Evolutionary conservation across 2,797 vertebrate species (phyloP).

Genomic region (Falco cherrug): DNA sequence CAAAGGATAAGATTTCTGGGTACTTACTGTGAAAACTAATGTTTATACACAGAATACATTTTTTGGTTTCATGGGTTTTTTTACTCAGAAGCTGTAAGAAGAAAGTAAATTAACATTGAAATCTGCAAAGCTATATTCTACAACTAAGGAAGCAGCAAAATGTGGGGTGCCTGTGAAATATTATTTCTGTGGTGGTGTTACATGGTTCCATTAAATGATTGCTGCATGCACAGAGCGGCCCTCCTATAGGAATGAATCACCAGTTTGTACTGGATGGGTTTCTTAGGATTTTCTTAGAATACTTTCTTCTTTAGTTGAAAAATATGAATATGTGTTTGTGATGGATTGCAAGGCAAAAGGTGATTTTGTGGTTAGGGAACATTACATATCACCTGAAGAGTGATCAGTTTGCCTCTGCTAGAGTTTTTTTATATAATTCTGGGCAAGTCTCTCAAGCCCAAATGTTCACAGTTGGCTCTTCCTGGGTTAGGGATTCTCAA

Average conservation of each 20-base stretch:
- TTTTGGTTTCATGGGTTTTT: fast-evolving
- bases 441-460: not conserved
- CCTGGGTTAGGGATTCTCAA: not conserved
- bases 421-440: not conserved
- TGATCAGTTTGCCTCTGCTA: not conserved
- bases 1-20: not conserved
- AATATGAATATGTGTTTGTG: not conserved
- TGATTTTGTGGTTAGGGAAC: not conserved
- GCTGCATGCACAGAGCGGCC: not conserved
- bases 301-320: not conserved
- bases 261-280: not conserved
- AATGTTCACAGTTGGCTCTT: not conserved
- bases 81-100: not conserved
- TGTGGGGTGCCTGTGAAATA: not conserved
- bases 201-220: not conserved
- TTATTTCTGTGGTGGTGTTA: not conserved
- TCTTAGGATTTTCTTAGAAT: not conserved
- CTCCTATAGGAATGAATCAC: not conserved
- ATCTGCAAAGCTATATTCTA: not conserved
- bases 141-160: not conserved
- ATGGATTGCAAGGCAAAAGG: not conserved
- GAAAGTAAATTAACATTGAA: not conserved
- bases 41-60: not conserved
- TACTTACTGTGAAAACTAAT: not conserved
- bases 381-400: not conserved